Evolutionary conservation across 1,140 invertebrate genomes (phyloP).

Genomic region (Pseudoatta argentina): DNA sequence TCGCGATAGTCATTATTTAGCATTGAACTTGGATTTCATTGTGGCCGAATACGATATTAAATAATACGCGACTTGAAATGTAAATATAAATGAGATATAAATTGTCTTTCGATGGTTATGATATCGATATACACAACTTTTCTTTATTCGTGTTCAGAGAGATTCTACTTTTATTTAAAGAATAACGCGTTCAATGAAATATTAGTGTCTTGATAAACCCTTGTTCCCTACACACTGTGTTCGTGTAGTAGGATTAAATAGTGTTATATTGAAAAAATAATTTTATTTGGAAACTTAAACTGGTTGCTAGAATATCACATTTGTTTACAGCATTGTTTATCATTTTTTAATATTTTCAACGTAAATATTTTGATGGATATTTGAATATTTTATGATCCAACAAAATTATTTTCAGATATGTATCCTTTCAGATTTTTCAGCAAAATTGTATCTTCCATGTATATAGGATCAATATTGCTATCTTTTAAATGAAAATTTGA

Average conservation of each 20-base stretch:
- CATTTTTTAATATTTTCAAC: no score
- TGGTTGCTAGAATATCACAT: no score
- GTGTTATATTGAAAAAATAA: background rate
- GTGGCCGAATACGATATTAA: conserved; percentile 32
- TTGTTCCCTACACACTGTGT: background rate
- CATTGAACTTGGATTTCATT: conserved; percentile 21
- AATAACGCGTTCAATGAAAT: background rate
- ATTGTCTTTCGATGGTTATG: background rate
- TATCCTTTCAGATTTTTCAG: no score
- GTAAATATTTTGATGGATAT: no score
- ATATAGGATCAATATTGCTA: background rate
- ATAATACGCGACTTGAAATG: background rate
- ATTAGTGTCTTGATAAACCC: background rate
- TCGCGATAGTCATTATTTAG: conserved; percentile 50
- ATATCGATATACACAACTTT: background rate
- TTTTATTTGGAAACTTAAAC: no score
- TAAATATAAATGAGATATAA: conserved; percentile 17
- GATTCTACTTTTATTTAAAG: background rate
- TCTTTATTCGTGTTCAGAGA: background rate
- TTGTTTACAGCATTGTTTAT: no score
- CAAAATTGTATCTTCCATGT: no score
- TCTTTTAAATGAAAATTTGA: background rate
- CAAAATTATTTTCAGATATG: no score
- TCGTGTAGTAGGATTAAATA: background rate
- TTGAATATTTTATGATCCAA: no score